These are phyloP conservation scores for Platycnemis pennipes DNA, from an alignment of 2,888 invertebrate genomes.

Conservation along the genomic window DNA sequence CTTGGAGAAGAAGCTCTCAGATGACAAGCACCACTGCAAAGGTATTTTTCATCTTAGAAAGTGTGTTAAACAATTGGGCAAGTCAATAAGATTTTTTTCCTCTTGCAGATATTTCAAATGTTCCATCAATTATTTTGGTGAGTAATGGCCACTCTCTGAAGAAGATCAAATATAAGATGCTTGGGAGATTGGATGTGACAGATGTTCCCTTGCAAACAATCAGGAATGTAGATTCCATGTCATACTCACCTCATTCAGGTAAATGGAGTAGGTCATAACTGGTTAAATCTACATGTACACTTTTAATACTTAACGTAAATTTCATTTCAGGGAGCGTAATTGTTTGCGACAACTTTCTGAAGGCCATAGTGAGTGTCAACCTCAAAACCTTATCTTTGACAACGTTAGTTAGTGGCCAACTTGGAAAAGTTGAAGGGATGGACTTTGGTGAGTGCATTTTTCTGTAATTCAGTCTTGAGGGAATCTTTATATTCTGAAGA, in stretches of 20 bases:
- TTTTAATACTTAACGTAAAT: background rate
- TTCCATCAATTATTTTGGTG: constrained; percentile 81
- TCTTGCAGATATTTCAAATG: constrained; percentile 75
- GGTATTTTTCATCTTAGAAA: constrained; percentile 76
- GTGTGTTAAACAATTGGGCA: background rate
- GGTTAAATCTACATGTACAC: background rate
- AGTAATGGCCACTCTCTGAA: constrained; percentile 82
- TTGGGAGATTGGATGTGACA: constrained; percentile 84
- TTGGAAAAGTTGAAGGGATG: constrained; percentile 82
- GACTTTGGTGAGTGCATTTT: constrained; percentile 82
- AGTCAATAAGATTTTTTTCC: background rate
- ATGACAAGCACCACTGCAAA: constrained; percentile 82
- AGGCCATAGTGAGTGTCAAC: constrained; percentile 79
- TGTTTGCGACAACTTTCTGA: constrained; percentile 80
- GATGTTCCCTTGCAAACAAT: constrained; percentile 74
- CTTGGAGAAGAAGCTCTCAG: constrained; percentile 83
- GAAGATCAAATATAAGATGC: constrained; percentile 83
- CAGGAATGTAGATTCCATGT: constrained; percentile 83
- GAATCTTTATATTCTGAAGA: constrained; percentile 72
- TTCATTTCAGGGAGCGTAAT: constrained; percentile 74
- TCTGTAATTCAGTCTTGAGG: too few species aligned
- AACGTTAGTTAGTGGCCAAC: constrained; percentile 78
- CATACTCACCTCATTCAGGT: constrained; percentile 83
- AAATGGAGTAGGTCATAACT: constrained; percentile 72
- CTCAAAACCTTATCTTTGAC: constrained; percentile 72